Percentiles rank a stretch among this genome's conserved stretches.
These are phyloP conservation scores for Yasuhikotakia modesta DNA, from an alignment of 2,797 vertebrate species.

Conservation along the genomic window DNA sequence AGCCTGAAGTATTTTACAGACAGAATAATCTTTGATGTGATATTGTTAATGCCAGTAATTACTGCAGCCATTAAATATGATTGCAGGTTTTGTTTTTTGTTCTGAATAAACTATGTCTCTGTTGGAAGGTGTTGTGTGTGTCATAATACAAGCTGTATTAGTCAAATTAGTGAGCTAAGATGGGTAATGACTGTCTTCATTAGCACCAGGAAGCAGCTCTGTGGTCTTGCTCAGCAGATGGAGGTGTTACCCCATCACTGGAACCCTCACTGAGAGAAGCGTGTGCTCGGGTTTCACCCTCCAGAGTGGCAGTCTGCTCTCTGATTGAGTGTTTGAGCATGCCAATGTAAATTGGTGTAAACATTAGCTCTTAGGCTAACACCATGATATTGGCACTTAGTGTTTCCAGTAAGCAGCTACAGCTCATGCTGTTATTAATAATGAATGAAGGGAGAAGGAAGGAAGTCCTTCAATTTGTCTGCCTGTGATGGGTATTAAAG, in stretches of 20 bases:
- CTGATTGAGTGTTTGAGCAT: slow-evolving; percentile 18
- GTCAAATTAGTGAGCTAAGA: background rate
- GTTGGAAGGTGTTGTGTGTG: background rate
- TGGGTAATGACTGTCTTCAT: background rate
- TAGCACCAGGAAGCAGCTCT: slow-evolving; percentile 9
- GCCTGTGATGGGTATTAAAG: slow-evolving; percentile 6
- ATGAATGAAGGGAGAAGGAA: slow-evolving; percentile 33
- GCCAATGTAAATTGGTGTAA: slow-evolving; percentile 49
- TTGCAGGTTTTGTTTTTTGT: background rate
- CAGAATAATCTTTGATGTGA: too few species aligned
- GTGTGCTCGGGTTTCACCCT: slow-evolving; percentile 23
- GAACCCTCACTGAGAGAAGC: slow-evolving; percentile 20
- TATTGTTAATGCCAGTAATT: too few species aligned
- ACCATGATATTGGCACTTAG: slow-evolving; percentile 24
- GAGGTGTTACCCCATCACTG: slow-evolving; percentile 43
- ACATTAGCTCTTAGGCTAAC: slow-evolving; percentile 40
- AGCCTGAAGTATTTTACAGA: too few species aligned
- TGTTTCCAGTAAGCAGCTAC: slow-evolving; percentile 21
- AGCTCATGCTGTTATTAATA: slow-evolving; percentile 35
- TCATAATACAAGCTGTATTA: too few species aligned
- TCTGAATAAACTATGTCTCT: background rate
- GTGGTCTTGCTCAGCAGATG: slow-evolving; percentile 40
- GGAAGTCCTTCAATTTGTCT: background rate
- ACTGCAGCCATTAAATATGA: too few species aligned
- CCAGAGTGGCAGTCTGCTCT: slow-evolving; percentile 13